Evolutionary conservation across 2,888 invertebrate species (phyloP).

Genomic region (Meiosimyza decipiens): DNA sequence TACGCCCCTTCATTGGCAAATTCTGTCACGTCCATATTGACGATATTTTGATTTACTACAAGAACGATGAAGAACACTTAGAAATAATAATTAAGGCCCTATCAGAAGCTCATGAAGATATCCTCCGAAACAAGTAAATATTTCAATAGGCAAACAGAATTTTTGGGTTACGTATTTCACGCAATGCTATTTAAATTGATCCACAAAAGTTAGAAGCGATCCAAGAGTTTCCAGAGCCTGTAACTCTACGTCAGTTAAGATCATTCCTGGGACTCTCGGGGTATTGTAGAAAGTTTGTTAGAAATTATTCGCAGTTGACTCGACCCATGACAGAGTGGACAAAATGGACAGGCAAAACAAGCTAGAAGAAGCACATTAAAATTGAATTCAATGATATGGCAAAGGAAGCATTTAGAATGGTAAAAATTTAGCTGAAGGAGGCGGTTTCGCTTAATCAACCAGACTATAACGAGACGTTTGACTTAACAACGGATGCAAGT

Average conservation of each 20-base stretch:
- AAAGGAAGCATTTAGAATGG: conserved; percentile 5
- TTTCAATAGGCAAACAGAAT: not conserved
- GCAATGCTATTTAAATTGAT: not conserved
- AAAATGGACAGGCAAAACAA: not conserved
- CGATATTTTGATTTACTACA: no score
- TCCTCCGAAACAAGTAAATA: not conserved
- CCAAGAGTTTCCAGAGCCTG: no score
- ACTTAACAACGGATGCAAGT: conserved; percentile 17
- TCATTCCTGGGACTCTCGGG: conserved; percentile 28
- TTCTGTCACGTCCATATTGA: no score
- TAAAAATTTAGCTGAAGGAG: conserved; percentile 4
- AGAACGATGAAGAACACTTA: not conserved
- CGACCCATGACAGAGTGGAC: conserved; percentile 18
- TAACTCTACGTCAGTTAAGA: conserved; percentile 4
- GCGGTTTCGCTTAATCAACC: conserved; percentile 3
- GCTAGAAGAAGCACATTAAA: not conserved
- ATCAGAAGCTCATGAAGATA: not conserved
- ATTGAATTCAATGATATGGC: conserved; percentile 1
- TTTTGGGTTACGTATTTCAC: not conserved
- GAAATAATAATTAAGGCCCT: not conserved
- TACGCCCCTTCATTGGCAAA: not conserved
- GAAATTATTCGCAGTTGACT: not conserved
- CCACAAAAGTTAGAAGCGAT: no score
- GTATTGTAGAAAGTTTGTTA: not conserved
- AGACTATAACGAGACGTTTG: no score